A percentile compares a stretch with the other conserved stretches of the same genome.
phyloP scores from a whole-genome alignment of 2,113 vertebrate species.

The Neopipo cinnamomea region DNA sequence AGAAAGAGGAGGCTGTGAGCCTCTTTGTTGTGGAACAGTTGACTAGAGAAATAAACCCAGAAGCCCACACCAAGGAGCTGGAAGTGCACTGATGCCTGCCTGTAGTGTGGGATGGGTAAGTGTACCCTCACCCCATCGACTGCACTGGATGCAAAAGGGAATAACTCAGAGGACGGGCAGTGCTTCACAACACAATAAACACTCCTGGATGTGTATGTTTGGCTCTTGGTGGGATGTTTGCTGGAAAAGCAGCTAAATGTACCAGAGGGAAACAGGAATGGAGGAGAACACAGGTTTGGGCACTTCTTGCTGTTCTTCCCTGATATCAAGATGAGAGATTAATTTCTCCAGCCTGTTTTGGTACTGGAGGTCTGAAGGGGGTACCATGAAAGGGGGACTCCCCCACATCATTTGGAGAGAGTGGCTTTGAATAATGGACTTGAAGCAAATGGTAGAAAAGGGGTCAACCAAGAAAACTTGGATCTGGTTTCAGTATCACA shows the following conservation, averaged over 20 bases:
- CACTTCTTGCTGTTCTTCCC: background rate
- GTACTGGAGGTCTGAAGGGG: background rate
- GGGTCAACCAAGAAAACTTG: conserved; percentile 5
- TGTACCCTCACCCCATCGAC: background rate
- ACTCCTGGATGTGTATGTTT: background rate
- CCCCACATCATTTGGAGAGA: background rate
- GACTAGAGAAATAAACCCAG: background rate
- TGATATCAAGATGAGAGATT: background rate
- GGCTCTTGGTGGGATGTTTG: background rate
- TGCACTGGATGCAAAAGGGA: fast-evolving
- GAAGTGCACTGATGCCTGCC: background rate
- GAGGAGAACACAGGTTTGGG: fast-evolving
- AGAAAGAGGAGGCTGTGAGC: background rate
- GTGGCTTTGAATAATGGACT: background rate
- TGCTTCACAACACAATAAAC: background rate
- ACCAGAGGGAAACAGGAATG: background rate
- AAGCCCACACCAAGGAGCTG: background rate
- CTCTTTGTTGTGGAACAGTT: background rate
- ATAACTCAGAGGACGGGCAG: background rate
- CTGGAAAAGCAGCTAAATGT: background rate
- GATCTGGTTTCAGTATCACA: conserved; percentile 21
- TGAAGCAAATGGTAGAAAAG: background rate
- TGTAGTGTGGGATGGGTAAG: background rate
- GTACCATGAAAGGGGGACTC: background rate
- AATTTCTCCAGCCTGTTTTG: background rate